A percentile compares a stretch with the other conserved stretches of the same genome.
phyloP scores from a whole-genome alignment of 1,140 invertebrate species.

The Drepana arcuata region DNA sequence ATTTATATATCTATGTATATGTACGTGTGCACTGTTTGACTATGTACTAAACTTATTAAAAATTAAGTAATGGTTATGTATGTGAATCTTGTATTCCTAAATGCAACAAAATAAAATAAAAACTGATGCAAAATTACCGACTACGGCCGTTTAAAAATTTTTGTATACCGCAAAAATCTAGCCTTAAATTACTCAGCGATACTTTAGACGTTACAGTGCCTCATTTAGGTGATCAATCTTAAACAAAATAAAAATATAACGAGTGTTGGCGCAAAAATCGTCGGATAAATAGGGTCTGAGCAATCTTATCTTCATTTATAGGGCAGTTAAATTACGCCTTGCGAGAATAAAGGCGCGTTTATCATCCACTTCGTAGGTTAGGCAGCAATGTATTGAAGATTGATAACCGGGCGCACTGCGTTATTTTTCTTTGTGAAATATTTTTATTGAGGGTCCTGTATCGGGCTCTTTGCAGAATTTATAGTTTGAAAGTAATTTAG shows the following conservation, averaged over 20 bases:
- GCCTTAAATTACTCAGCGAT: slow-evolving; percentile 1
- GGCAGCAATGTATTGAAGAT: slow-evolving; percentile 47
- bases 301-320: slow-evolving; percentile 65
- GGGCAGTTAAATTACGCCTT: slow-evolving; percentile 57
- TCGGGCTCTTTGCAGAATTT: too few relatives aligned
- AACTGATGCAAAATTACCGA: slow-evolving; percentile 2
- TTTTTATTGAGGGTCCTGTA: slow-evolving; percentile 7
- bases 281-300: slow-evolving; percentile 39
- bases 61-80: too few relatives aligned
- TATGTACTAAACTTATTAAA: too few relatives aligned
- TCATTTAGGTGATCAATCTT: slow-evolving; percentile 21
- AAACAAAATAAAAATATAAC: slow-evolving; percentile 27
- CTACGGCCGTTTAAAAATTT: not conserved
- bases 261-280: slow-evolving; percentile 25
- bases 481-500: too few relatives aligned
- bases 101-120: not conserved
- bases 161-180: slow-evolving; percentile 4
- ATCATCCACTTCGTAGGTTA: slow-evolving; percentile 47
- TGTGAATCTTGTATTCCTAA: too few relatives aligned
- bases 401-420: slow-evolving; percentile 27
- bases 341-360: slow-evolving; percentile 45
- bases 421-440: slow-evolving; percentile 15
- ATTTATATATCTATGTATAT: too few relatives aligned
- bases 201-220: slow-evolving; percentile 4
- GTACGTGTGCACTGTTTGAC: too few relatives aligned